These are phyloP conservation scores for Phylloscopus trochilus DNA, from an alignment of 2,113 vertebrate species.

Conservation along the genomic window DNA sequence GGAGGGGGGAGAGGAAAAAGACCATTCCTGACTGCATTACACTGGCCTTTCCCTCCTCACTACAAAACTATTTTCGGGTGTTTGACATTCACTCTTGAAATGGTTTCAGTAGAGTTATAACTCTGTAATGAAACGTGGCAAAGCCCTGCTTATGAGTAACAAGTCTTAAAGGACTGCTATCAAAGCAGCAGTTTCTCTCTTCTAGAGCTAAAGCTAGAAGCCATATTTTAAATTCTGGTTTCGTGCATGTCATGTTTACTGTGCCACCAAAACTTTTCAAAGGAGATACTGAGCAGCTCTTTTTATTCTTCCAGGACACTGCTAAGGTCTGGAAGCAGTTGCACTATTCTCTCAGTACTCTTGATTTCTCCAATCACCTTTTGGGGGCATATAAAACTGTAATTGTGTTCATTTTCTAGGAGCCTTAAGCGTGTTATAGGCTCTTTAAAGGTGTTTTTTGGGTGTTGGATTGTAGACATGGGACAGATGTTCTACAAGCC, in stretches of 20 bases:
- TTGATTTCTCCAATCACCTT: neutral
- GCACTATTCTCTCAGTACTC: neutral
- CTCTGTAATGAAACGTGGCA: neutral
- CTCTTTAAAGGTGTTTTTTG: neutral
- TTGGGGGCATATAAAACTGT: neutral
- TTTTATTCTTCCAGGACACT: neutral
- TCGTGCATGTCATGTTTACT: neutral
- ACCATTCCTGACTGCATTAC: neutral
- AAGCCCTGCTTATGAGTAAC: neutral
- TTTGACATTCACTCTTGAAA: neutral
- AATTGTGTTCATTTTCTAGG: neutral
- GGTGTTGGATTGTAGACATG: neutral
- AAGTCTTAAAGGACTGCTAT: neutral
- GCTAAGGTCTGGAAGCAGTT: neutral
- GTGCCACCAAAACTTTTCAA: neutral
- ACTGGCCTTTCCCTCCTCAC: neutral
- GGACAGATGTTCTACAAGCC: neutral
- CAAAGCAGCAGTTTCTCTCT: neutral
- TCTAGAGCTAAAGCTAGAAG: neutral
- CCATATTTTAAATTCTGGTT: neutral
- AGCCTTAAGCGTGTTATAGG: neutral
- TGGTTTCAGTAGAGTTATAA: neutral
- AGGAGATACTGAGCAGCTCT: neutral
- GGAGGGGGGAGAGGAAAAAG: neutral
- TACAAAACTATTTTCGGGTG: neutral